These are phyloP conservation scores for Triops cancriformis DNA, from an alignment of 1,140 invertebrate species.

Conservation along the genomic window DNA sequence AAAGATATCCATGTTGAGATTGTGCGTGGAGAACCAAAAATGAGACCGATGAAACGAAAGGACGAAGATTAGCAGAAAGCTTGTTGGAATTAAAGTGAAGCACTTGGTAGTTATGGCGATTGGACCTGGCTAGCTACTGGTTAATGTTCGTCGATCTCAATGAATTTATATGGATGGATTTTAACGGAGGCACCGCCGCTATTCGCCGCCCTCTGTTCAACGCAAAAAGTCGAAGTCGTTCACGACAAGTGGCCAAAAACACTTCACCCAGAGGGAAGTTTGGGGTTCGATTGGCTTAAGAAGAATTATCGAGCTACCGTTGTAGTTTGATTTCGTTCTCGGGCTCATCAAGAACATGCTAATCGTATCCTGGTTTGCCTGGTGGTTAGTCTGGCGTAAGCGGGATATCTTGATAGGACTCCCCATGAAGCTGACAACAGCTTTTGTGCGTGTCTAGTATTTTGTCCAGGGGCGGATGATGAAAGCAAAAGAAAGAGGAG, in stretches of 20 bases:
- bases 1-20: no score
- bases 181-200: background rate
- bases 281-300: background rate
- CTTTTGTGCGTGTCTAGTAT: background rate
- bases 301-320: background rate
- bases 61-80: background rate
- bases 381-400: background rate
- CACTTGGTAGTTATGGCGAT: background rate
- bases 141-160: background rate
- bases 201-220: background rate
- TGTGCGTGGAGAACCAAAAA: no score
- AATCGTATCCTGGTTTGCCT: conserved; percentile 1
- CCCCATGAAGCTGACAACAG: background rate
- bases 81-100: no score
- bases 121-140: background rate
- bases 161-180: conserved; percentile 12
- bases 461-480: background rate
- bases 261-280: no score
- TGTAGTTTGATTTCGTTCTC: background rate
- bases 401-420: conserved; percentile 1
- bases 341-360: conserved; percentile 7
- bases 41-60: background rate
- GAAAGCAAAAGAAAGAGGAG: no score
- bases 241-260: background rate
- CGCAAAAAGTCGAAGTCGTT: background rate